Evolutionary conservation across 2,888 invertebrate species (phyloP).

Genomic region (Minunthozetes semirufus): DNA sequence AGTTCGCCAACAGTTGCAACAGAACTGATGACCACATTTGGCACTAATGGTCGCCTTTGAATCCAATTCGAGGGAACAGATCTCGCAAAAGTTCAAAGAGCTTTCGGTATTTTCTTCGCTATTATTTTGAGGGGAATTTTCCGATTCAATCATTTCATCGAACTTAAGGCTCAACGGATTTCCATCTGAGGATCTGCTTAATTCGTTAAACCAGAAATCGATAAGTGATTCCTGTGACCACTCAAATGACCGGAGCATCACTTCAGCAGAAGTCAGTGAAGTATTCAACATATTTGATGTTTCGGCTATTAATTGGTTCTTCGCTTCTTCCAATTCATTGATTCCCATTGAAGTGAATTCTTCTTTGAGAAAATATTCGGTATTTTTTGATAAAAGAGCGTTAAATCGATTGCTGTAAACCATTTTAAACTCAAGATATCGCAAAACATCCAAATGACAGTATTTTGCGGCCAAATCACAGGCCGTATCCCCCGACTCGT

Average conservation of each 20-base stretch:
- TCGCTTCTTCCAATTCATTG: conserved; percentile 63
- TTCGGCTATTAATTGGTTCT: conserved; percentile 62
- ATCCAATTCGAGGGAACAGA: conserved; percentile 10
- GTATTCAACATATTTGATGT: conserved; percentile 65
- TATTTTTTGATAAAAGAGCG: not conserved
- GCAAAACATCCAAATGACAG: conserved; percentile 58
- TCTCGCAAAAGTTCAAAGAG: conserved; percentile 5
- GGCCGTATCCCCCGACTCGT: conserved; percentile 58
- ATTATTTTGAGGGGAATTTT: not conserved
- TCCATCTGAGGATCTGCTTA: conserved; percentile 50
- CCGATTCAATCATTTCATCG: conserved; percentile 42
- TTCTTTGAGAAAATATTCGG: conserved; percentile 46
- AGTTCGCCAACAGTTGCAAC: conserved; percentile 60
- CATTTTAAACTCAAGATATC: conserved; percentile 61
- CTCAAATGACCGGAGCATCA: conserved; percentile 60
- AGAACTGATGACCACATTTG: conserved; percentile 60
- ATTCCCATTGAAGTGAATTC: conserved; percentile 59
- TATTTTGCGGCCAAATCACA: conserved; percentile 60
- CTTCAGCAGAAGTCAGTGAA: conserved; percentile 63
- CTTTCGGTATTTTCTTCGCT: not conserved
- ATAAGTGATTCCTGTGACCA: conserved; percentile 62
- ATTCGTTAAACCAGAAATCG: conserved; percentile 63
- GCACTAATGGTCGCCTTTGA: not conserved
- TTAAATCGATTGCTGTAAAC: conserved; percentile 53
- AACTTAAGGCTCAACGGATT: not conserved